Evolutionary conservation across 2,888 invertebrate species (phyloP), one percentile per base, ranked within the genome.

Genomic region (Epicampocera succincta): DNA sequence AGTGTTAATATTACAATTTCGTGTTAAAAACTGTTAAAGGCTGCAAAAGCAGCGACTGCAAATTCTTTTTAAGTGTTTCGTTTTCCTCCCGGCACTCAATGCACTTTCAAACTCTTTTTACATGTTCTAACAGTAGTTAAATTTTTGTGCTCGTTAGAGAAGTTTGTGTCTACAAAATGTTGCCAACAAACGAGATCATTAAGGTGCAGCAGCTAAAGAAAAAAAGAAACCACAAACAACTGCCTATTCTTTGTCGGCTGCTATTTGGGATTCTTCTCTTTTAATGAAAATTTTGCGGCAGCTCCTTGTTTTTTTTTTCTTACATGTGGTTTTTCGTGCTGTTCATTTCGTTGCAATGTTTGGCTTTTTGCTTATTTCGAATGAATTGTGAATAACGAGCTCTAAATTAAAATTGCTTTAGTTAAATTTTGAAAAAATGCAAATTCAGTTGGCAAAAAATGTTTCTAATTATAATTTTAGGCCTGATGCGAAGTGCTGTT

Each of bases 131-230:
- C 58, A 73, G 77, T 77, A 82, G 74, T 82, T 78, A 78, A 78
- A 78, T 21, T 78, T 74, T 72, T 74, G 58, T 65, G 65, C 78
- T 82, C 78, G 82, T 82, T 82, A 82, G 65, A 21, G 65, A 52
- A 65, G 52, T 74, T 74, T 71, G 52, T 58, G 29, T 68, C 50
- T 15, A 40, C 33, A 69, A 81, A 48, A 50, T 71, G 46, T 60
- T 65, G 78, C 82, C 65, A 82, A 71, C 69, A 77, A 82, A 82
- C 78, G 69, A 74, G 82, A 82, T 82, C 74, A 66, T 78, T 82
- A 74, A 78, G 82, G 82, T 82, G 78, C 82, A 77, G 81, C 77
- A 73, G 58, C 21, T 17, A 54, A 52, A 76, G 44, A 66, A 74
- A 38, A 74, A 12, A 25, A 33, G 12, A 56, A 54, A 33, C 9